phyloP scores from a whole-genome alignment of 2,113 vertebrate genomes.

The Oxyruncus cristatus region DNA sequence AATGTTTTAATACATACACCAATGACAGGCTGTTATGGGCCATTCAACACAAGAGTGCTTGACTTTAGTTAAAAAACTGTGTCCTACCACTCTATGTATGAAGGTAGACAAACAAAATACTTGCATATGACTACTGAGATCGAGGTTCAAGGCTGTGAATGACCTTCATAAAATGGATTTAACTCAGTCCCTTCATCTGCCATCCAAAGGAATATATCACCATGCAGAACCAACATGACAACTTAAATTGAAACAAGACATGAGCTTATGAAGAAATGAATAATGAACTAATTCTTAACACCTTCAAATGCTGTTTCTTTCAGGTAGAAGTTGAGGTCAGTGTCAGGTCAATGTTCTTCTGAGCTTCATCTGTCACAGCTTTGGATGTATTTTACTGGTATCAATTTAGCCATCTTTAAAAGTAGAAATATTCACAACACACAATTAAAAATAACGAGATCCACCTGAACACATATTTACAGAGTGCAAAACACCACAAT shows the following conservation, averaged over 20 bases:
- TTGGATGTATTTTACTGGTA: neutral
- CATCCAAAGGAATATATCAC: neutral
- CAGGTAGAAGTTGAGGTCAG: neutral
- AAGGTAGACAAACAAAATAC: neutral
- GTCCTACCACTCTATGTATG: neutral
- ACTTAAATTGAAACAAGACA: constrained; percentile 39
- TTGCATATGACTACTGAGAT: neutral
- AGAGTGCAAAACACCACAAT: neutral
- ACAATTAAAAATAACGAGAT: constrained; percentile 26
- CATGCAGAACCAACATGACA: constrained; percentile 1
- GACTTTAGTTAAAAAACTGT: neutral
- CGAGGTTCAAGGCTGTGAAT: constrained; percentile 1
- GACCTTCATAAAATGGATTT: constrained; percentile 7
- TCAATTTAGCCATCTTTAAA: neutral
- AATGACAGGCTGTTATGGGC: neutral
- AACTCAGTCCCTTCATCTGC: neutral
- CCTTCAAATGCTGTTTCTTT: neutral
- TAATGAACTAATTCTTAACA: constrained; percentile 1
- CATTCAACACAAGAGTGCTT: neutral
- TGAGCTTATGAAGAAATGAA: neutral
- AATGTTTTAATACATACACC: neutral
- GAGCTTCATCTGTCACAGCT: neutral
- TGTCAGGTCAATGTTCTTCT: neutral
- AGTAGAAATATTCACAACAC: neutral
- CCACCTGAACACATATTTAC: neutral